Conservation (phyloP, 1,140 invertebrate species). For the Heliconius hewitsoni region DNA sequence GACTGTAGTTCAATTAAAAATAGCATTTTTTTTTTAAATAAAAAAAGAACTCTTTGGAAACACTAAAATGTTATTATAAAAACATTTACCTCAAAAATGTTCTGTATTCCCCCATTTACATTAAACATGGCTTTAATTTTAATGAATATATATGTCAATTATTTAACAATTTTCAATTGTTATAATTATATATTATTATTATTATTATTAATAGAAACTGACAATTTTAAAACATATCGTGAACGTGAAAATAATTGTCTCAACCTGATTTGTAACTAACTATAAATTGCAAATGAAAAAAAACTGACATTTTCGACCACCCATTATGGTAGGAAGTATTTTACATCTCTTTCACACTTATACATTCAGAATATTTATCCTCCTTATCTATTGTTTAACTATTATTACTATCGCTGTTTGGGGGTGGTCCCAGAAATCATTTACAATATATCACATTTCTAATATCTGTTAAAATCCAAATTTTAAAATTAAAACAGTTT, state of each 20-base stretch:
- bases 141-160: too few species aligned
- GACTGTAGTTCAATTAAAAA: too few species aligned
- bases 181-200: too few species aligned
- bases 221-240: too few species aligned
- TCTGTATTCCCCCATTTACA: too few species aligned
- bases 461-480: not conserved
- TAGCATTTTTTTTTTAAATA: too few species aligned
- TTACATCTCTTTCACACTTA: slow-evolving; percentile 49
- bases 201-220: too few species aligned
- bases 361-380: slow-evolving; percentile 21
- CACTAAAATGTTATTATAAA: too few species aligned
- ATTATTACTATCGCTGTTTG: slow-evolving; percentile 65
- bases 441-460: not conserved
- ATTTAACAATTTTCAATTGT: too few species aligned
- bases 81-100: too few species aligned
- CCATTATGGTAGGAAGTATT: slow-evolving; percentile 54
- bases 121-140: too few species aligned
- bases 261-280: slow-evolving; percentile 51
- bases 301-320: slow-evolving; percentile 59
- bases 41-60: too few species aligned
- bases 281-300: slow-evolving; percentile 69
- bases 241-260: slow-evolving; percentile 15
- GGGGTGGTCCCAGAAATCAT: slow-evolving; percentile 58
- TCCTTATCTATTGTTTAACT: slow-evolving; percentile 59
- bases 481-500: not conserved